phyloP scores from a whole-genome alignment of 2,113 vertebrate genomes.

The Chiloscyllium plagiosum region DNA sequence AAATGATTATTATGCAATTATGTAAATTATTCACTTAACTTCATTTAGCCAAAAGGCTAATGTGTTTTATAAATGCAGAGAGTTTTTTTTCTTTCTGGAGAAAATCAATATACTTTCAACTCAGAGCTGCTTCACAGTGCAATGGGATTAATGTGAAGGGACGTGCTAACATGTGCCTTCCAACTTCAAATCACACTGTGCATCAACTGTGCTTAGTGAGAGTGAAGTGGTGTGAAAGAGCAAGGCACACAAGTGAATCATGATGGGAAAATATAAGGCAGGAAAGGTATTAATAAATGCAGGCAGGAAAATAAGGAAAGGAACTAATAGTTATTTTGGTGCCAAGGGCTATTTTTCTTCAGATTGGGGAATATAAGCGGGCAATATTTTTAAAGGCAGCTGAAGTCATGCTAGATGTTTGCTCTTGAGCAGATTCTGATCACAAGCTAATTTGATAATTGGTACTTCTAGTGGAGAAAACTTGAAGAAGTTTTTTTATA shows the following conservation, averaged over 20 bases:
- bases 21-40: constrained; percentile 23
- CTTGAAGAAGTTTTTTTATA: background rate
- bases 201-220: background rate
- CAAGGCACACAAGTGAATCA: background rate
- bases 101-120: background rate
- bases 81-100: background rate
- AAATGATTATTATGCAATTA: constrained; percentile 26
- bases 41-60: background rate
- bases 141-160: background rate
- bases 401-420: background rate
- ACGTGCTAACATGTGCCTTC: background rate
- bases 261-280: background rate
- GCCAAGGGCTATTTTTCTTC: background rate
- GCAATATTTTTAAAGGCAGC: background rate
- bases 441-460: background rate
- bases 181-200: background rate
- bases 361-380: background rate
- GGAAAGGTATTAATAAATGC: background rate
- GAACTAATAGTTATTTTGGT: no score
- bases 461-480: background rate
- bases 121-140: background rate
- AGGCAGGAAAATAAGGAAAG: background rate
- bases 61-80: constrained; percentile 7
- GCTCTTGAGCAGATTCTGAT: background rate
- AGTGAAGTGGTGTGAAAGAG: background rate